Evolutionary conservation across 2,113 vertebrate genomes (phyloP), one percentile per base, ranked within the genome.

Genomic region (Colinus virginianus): DNA sequence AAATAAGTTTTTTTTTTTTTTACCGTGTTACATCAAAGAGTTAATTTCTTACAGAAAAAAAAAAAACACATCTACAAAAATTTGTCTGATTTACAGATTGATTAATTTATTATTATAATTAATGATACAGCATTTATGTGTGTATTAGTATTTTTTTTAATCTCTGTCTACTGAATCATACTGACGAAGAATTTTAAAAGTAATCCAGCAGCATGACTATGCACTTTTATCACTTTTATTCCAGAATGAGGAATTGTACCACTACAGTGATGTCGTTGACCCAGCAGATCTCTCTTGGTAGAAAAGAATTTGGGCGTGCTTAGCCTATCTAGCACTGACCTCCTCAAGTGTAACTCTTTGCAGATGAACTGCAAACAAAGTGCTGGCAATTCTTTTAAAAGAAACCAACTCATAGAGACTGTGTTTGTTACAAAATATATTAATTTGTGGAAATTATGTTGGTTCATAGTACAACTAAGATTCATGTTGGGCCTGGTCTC

Each of bases 101-200:
- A 51, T 26, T 51, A 15, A 51, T 51, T 51, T 51, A 51, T 26
- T 36, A 36, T 36, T 36, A 36, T 11, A 25, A 51, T 5, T 16
- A 46, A 32, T 15, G 7, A 6, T 17, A 49, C 0, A 0, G 40
- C 81, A 13, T 25, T 43, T 74, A 59, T 42, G 32, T 13, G 55
- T 25, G 16, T 42, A 20, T 49, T 63, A 23, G 16, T 58, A 21
- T 36, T 13, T 38, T 2, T 8, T 7, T 21, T 7, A 14, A 30
- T 64, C 76, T 68, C 58, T 30, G 13, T 16, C 11, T 76, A 2
- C 34, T 59, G 46, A 63, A 19, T 5, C 12, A 9, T 23, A 15
- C 40, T 45, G 43, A 23, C 7, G 43, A 12, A 32, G 43, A 7
- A n/a, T n/a, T 53, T 9, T 66, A 32, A 22, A 12, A 66, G 28